These are phyloP conservation scores for Lasius fuliginosus DNA, from an alignment of 2,888 invertebrate genomes.

Conservation along the genomic window DNA sequence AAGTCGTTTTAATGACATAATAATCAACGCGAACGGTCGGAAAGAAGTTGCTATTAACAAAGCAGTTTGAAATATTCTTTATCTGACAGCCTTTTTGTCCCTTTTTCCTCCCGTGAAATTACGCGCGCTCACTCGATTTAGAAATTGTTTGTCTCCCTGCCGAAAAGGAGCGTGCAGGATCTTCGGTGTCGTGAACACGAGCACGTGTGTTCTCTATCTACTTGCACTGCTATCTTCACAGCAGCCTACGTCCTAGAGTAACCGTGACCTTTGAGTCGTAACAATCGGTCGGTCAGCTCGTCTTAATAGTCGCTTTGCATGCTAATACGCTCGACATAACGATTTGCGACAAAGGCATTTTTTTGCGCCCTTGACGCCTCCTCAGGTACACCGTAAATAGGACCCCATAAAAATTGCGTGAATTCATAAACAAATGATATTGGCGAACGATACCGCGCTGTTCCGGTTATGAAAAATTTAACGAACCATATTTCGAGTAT, in stretches of 20 bases:
- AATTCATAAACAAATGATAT: neutral
- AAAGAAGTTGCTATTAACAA: constrained; percentile 4
- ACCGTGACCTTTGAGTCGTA: constrained; percentile 69
- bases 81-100: neutral
- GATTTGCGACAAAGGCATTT: constrained; percentile 36
- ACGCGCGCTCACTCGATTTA: neutral
- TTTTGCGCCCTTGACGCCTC: constrained; percentile 9
- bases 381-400: neutral
- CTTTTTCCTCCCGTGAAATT: neutral
- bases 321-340: constrained; percentile 43
- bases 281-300: constrained; percentile 58
- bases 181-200: constrained; percentile 25
- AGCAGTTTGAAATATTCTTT: constrained; percentile 2
- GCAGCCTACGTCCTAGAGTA: constrained; percentile 63
- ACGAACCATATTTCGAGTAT: neutral
- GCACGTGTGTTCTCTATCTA: constrained; percentile 22
- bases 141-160: neutral
- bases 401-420: neutral
- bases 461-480: neutral
- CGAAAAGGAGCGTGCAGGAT: constrained; percentile 2
- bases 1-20: neutral
- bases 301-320: constrained; percentile 61
- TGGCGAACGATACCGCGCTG: neutral
- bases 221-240: constrained; percentile 54
- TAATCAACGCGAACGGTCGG: neutral